Base-by-base conservation (phyloP, 92 coral and sea anemone species). In the Ricordea florida region DNA sequence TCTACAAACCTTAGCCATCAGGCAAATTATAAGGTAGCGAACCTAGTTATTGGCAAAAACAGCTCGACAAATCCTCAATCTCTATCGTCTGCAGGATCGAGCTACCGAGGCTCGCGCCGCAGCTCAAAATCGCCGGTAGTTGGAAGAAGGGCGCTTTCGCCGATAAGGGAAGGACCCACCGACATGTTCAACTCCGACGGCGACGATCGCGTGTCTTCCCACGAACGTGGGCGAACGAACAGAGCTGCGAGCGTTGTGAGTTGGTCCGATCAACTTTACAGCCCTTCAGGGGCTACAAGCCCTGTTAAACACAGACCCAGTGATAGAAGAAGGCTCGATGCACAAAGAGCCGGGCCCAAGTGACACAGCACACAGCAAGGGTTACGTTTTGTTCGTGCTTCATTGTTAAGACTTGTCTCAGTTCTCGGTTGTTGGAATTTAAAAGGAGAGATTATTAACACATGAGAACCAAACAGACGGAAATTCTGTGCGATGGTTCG, bases 211-310 rank as follows among this genome's bases (percentile, higher is more conserved):
- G 48, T 85, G 27, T 76, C 87, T 10, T 71, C 83, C 43, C 79
- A 85, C 3, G 83, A 79, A 15, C 86, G 92, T 2, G 66, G 93
- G 41, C 90, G 99, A 23, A 48, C 83, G 34, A 92, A 93, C 71
- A 57, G 89, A 17, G 83, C 89, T 5, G 99, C 96, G 2, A 96
- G 96, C 40, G 97, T 91, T 16, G 99, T 96, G 41, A 96, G 99
- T 73, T 96, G 99, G 99, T 96, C 99, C 23, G 99, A 96, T 50
- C 99, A 96, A 52, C 85, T 85, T 45, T 91, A 84, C 43, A 89
- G 91, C 10, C 50, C 69, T 1, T 89, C 81, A 1, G 93, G 93
- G 8, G 67, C 90, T 2, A 82, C 82, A 3, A 91, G 97, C 57
- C 93, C 97, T 8, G 92, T 90, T 1, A 88, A 91, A 74, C 87